A percentile compares a stretch with the other conserved stretches of the same genome.
Conservation (phyloP, 2,888 invertebrate genomes). For the Standfussiana lucernea region DNA sequence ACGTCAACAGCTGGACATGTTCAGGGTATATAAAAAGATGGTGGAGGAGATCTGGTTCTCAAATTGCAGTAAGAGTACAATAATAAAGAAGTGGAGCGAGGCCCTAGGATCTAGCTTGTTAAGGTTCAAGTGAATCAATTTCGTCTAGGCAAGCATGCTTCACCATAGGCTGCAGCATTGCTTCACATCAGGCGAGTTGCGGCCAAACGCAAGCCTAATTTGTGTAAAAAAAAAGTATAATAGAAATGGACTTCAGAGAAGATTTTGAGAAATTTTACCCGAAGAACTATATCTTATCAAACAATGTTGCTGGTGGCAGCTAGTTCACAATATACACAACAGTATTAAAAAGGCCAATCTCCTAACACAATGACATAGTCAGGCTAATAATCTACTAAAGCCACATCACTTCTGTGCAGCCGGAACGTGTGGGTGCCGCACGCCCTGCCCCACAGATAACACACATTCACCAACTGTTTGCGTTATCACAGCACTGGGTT, state of each 20-base stretch:
- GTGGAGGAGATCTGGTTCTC: not conserved
- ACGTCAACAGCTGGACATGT: not conserved
- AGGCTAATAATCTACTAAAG: conserved; percentile 8
- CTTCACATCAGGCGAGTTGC: not conserved
- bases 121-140: not conserved
- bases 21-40: not conserved
- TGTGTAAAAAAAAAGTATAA: not conserved
- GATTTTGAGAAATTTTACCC: not conserved
- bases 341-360: not conserved
- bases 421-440: conserved; percentile 26
- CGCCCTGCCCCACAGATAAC: conserved; percentile 20
- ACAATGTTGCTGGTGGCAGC: not conserved
- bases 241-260: not conserved
- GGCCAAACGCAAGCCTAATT: not conserved
- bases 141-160: not conserved
- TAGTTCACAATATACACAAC: not conserved
- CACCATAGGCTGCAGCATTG: not conserved
- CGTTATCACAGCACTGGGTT: not conserved
- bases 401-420: conserved; percentile 6
- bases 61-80: not conserved
- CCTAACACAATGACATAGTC: not conserved
- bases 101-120: not conserved
- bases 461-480: not conserved
- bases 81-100: not conserved
- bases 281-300: not conserved